Conservation (phyloP, 2,797 vertebrate species). For the Gambelia wislizenii region DNA sequence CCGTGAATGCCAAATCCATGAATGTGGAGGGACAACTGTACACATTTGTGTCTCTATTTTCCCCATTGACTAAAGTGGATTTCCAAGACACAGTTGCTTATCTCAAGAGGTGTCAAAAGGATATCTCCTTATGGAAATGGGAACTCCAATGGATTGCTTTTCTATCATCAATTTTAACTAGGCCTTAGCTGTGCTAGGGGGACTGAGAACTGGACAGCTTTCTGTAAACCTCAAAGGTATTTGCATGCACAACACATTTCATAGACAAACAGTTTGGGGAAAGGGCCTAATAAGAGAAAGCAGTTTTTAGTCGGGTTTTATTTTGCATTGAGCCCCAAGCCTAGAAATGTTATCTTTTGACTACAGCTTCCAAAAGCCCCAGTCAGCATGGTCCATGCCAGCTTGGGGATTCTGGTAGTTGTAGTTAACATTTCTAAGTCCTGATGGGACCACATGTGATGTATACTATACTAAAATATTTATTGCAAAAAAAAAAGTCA, state of each 20-base stretch:
- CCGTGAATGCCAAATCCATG: too few species aligned
- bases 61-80: not conserved
- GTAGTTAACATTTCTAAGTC: too few species aligned
- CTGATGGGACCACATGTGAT: not conserved
- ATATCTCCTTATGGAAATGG: not conserved
- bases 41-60: not conserved
- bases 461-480: not conserved
- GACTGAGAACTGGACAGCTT: not conserved
- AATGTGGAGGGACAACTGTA: too few species aligned
- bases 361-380: too few species aligned
- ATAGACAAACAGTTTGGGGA: not conserved
- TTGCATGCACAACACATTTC: not conserved
- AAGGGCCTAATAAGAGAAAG: not conserved
- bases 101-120: too few species aligned
- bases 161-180: not conserved
- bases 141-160: not conserved
- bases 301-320: not conserved
- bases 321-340: not conserved
- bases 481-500: slow-evolving; percentile 50
- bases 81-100: not conserved
- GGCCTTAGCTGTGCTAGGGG: not conserved
- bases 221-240: too few species aligned
- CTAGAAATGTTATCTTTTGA: too few species aligned
- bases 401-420: too few species aligned
- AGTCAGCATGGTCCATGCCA: too few species aligned